Base-by-base conservation (phyloP, 64 coral and sea anemone species). In the Montipora efflorescens region DNA sequence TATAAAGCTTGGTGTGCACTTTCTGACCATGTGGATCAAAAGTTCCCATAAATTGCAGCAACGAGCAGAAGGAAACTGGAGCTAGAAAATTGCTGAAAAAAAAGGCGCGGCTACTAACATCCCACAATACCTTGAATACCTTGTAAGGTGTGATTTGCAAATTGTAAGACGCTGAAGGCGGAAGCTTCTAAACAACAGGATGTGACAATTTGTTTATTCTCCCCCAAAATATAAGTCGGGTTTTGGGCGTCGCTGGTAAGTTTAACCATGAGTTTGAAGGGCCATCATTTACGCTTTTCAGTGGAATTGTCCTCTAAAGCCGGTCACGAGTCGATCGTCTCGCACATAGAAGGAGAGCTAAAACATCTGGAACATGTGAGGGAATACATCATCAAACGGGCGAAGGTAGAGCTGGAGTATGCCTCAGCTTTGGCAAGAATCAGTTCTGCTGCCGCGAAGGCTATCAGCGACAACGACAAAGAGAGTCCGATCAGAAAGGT, bases 401-500 rank as follows among this genome's bases (percentile, higher is more conserved):
- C 78, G 18, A 98, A 98, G 84, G 92, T 95, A 1, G 96, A 98
- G 73, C 74, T 79, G 45, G 96, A 98, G 10, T 98, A 98, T 84
- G 93, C 93, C 13, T 82, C 93, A 74, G 90, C 96, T 10, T 71
- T 98, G 64, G 67, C 76, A 7, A 98, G 94, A 91, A 94, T 98
- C 25, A 98, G 91, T 75, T 50, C 83, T 28, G 81, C 93, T 64
- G 96, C 93, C 18, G 48, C 47, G 8, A 83, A 92, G 14, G 79
- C 78, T 67, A 77, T 98, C 5, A 87, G 81, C 5, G 95, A 94
- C 14, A 86, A 74, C 18, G 90, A 94, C 21, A 94, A 22, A 36
- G 90, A 87, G 19, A 98, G 96, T 61, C 76, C 71, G 15, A 89
- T 98, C 18, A 59, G 96, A 85, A 98, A 98, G 93, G 96, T 98